These are phyloP conservation scores for Caerostris extrusa DNA, from an alignment of 1,140 invertebrate genomes.

Conservation along the genomic window DNA sequence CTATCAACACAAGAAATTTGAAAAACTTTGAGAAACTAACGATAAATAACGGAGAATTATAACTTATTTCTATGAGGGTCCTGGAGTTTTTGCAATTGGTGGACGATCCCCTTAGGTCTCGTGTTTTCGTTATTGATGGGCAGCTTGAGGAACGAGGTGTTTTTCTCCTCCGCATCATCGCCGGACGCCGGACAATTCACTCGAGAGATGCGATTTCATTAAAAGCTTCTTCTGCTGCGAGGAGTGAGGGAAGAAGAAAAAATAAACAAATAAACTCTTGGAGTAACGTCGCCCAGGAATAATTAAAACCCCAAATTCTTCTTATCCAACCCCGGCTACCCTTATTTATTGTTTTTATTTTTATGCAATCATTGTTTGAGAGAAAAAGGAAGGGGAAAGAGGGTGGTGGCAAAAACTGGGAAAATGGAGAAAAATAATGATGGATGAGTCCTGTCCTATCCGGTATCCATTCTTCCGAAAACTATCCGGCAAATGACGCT, in stretches of 20 bases:
- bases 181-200: constrained; percentile 74
- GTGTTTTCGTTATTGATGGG: constrained; percentile 70
- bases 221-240: constrained; percentile 57
- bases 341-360: constrained; percentile 21
- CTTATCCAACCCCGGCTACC: constrained; percentile 35
- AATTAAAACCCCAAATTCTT: constrained; percentile 76
- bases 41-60: too few relatives aligned
- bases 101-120: not conserved
- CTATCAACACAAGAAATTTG: not conserved
- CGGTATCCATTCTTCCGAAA: constrained; percentile 14
- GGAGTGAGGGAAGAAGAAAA: not conserved
- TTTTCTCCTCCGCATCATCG: constrained; percentile 68
- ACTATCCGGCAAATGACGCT: constrained; percentile 12
- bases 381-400: not conserved
- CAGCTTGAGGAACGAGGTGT: constrained; percentile 66
- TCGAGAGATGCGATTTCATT: constrained; percentile 76
- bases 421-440: constrained; percentile 3
- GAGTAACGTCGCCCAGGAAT: constrained; percentile 60
- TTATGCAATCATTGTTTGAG: constrained; percentile 32
- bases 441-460: constrained; percentile 21
- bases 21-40: too few relatives aligned
- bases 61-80: not conserved
- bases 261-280: constrained; percentile 57
- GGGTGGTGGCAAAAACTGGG: not conserved
- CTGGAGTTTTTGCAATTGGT: not conserved